Conservation (phyloP, 2,888 invertebrate genomes). For the Terebella lapidaria region DNA sequence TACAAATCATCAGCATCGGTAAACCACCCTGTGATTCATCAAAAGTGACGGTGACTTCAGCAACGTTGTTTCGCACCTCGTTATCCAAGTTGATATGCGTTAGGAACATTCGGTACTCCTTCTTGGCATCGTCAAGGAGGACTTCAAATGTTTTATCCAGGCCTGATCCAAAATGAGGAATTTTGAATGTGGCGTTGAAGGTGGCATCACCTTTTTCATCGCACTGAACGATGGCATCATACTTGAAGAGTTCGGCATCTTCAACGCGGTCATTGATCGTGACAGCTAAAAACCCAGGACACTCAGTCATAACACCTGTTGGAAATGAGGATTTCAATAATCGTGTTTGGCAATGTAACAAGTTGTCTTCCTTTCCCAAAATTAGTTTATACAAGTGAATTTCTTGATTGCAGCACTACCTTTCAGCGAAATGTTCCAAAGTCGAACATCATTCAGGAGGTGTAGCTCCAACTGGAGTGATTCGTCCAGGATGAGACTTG, state of each 20-base stretch:
- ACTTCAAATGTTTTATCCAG: conserved; percentile 25
- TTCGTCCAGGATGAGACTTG: neutral
- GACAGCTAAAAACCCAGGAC: conserved; percentile 43
- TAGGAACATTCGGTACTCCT: conserved; percentile 18
- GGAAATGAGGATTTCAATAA: neutral
- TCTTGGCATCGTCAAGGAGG: conserved; percentile 17
- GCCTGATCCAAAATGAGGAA: conserved; percentile 24
- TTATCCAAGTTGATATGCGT: conserved; percentile 16
- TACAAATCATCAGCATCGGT: neutral
- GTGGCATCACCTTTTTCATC: no score
- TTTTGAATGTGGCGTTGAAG: conserved; percentile 36
- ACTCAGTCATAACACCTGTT: conserved; percentile 27
- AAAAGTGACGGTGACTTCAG: neutral
- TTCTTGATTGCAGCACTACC: no score
- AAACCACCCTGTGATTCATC: neutral
- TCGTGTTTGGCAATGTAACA: neutral
- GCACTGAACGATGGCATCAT: conserved; percentile 42
- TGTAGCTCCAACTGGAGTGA: neutral
- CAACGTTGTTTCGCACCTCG: neutral
- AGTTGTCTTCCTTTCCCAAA: no score
- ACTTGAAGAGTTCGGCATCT: conserved; percentile 26
- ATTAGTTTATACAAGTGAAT: no score
- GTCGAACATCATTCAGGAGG: neutral
- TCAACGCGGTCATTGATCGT: conserved; percentile 23
- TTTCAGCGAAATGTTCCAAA: neutral